Evolutionary conservation across 2,888 invertebrate species (phyloP), one percentile per base, ranked within the genome.

Genomic region (Selenia dentaria): DNA sequence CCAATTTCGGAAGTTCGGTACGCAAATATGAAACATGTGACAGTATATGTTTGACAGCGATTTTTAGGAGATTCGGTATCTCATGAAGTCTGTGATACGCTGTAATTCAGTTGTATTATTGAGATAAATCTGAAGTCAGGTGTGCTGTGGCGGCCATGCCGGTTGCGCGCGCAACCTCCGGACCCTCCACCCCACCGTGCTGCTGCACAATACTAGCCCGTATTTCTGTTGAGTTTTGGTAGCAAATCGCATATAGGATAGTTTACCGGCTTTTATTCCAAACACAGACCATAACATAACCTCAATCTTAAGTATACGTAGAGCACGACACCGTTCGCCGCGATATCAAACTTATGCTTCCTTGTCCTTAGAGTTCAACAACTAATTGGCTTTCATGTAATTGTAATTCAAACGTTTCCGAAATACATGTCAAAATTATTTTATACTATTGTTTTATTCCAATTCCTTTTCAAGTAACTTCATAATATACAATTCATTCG

Each of bases 261-360:
- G 35, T 57, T 63, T 62, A 66, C 80, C 85, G 85, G 83, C 79
- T 80, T 83, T 75, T 79, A 68, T 70, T 68, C 70, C 73, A 75
- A 84, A 83, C 78, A 78, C 79, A 79, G 81, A 87, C 87, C 84
- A 90, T 83, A 90, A 90, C 89, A 90, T 90, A 90, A 89, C 90
- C 90, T 89, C 85, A 85, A 84, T 74, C 67, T 75, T 61, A 69
- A 71, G 74, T 82, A n/a, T n/a, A 81, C 70, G 79, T 80, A 81
- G 73, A 74, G 74, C 76, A 76, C 75, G 74, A 70, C 70, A 78
- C 76, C 81, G 81, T 78, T 75, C 79, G 82, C 75, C 70, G 77
- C 80, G 74, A 70, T 75, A 70, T 70, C 2, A 25, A 0, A 1
- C 69, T 67, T 73, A 62, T 54, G 38, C 45, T 55, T 64, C 63